Evolutionary conservation across 1,140 invertebrate genomes (phyloP).

Genomic region (Aricia agestis): DNA sequence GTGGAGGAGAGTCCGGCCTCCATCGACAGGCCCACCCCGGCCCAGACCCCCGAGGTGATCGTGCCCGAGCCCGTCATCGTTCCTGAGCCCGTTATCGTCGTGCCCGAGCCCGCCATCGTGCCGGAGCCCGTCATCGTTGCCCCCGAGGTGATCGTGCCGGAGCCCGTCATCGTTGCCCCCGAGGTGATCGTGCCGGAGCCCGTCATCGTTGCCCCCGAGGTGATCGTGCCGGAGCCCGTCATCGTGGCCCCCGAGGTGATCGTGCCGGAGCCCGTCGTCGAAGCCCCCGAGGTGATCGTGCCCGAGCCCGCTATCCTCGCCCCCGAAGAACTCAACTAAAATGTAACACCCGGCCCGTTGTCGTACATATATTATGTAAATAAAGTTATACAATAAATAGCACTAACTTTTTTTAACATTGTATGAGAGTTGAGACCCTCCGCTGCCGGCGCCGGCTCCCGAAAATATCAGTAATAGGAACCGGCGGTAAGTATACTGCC

Average conservation of each 20-base stretch:
- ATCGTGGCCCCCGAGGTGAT: constrained; percentile 20
- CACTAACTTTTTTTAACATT: no score
- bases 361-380: no score
- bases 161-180: constrained; percentile 31
- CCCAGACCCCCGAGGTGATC: neutral
- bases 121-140: constrained; percentile 27
- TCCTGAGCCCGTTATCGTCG: constrained; percentile 29
- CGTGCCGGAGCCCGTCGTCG: constrained; percentile 26
- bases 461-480: no score
- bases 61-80: constrained; percentile 10
- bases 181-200: constrained; percentile 24
- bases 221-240: constrained; percentile 18
- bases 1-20: constrained; percentile 8
- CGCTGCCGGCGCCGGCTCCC: no score
- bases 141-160: constrained; percentile 26
- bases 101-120: constrained; percentile 16
- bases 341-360: no score
- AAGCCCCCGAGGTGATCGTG: constrained; percentile 26
- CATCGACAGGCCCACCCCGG: neutral
- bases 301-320: constrained; percentile 29
- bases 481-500: no score
- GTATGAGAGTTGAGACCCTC: no score
- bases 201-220: constrained; percentile 30
- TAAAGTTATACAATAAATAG: no score
- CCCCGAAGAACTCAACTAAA: no score